Conservation (phyloP, 1,140 invertebrate genomes). For the Drosophila grimshawi region DNA sequence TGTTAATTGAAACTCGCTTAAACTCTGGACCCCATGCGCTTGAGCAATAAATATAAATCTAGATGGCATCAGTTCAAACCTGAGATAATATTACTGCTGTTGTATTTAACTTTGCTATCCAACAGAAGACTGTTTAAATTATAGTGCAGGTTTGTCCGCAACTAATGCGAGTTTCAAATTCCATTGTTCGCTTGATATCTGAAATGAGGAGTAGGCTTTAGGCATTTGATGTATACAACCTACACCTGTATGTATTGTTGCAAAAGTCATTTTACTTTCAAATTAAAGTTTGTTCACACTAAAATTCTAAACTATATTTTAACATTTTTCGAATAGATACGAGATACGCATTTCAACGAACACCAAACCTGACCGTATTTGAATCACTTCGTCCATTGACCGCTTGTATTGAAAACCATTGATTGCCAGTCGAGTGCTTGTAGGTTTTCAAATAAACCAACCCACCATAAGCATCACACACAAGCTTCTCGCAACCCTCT, state of each 20-base stretch:
- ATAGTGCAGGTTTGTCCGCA: too few relatives aligned
- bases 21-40: slow-evolving; percentile 1
- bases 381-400: slow-evolving; percentile 3
- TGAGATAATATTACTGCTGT: too few relatives aligned
- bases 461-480: neutral
- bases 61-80: neutral
- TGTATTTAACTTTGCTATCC: neutral
- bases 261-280: neutral
- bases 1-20: neutral
- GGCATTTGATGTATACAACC: neutral
- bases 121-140: neutral
- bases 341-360: neutral
- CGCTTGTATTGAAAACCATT: slow-evolving; percentile 26
- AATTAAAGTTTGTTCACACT: slow-evolving; percentile 26
- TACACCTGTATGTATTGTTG: neutral
- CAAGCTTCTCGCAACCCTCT: neutral
- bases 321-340: neutral
- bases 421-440: slow-evolving; percentile 34
- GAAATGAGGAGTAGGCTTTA: neutral
- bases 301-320: slow-evolving; percentile 23
- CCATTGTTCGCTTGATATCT: too few relatives aligned
- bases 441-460: slow-evolving; percentile 23
- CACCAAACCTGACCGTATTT: slow-evolving; percentile 1
- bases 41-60: neutral
- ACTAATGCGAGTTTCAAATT: too few relatives aligned